Conservation (phyloP, 2,113 vertebrate species). For the Uria aalge region DNA sequence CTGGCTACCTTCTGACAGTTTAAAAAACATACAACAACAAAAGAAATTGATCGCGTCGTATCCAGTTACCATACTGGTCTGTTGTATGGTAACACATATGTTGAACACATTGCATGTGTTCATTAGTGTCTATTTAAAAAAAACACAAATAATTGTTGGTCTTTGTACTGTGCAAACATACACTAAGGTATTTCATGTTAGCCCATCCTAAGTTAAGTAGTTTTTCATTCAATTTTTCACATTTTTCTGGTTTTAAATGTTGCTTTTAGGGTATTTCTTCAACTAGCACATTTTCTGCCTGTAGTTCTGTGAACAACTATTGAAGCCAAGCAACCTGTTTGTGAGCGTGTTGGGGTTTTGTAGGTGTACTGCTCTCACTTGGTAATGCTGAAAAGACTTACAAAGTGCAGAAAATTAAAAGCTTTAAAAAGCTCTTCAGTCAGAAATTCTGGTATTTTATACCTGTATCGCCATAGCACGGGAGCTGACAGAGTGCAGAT, state of each 20-base stretch:
- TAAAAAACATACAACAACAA: background rate
- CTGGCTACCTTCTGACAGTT: background rate
- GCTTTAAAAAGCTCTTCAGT: background rate
- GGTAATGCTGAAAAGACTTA: background rate
- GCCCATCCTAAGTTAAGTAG: background rate
- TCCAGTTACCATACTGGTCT: background rate
- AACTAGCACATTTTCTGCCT: background rate
- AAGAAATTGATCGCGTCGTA: background rate
- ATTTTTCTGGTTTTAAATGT: background rate
- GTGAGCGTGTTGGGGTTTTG: background rate
- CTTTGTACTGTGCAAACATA: background rate
- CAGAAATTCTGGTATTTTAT: background rate
- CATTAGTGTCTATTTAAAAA: background rate
- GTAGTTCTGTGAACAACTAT: background rate
- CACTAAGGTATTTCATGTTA: background rate
- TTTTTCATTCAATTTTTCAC: background rate
- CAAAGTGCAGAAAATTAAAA: background rate
- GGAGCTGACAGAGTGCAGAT: background rate
- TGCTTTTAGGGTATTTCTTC: background rate
- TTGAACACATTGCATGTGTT: background rate
- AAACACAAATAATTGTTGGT: background rate
- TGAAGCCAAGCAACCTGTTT: background rate
- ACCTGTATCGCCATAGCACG: rapidly evolving
- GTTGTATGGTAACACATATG: too few relatives aligned
- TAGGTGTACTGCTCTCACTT: background rate